phyloP scores from a whole-genome alignment of 53 echinoderm and acorn worm species.

The Mesocentrotus franciscanus region DNA sequence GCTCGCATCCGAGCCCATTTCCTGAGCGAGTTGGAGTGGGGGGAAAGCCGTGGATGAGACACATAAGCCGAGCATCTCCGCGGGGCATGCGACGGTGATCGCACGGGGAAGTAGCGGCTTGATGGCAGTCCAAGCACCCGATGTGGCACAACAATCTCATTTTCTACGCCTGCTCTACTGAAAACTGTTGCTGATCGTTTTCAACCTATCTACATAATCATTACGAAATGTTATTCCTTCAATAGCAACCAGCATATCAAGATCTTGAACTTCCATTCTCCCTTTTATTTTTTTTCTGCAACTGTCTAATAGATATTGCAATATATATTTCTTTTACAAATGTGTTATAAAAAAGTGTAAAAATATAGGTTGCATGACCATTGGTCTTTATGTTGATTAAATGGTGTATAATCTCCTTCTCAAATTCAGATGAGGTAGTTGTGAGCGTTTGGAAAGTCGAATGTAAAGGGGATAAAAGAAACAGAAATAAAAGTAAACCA shows the following conservation, averaged over 20 bases:
- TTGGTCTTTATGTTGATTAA: too few relatives aligned
- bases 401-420: too few relatives aligned
- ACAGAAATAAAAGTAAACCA: background rate
- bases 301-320: background rate
- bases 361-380: too few relatives aligned
- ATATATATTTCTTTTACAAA: too few relatives aligned
- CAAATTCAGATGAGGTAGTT: too few relatives aligned
- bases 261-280: background rate
- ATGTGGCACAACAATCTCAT: slow-evolving; percentile 16
- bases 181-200: slow-evolving; percentile 43
- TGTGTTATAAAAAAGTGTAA: too few relatives aligned
- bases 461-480: background rate
- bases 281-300: background rate
- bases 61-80: slow-evolving; percentile 56
- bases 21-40: slow-evolving; percentile 48
- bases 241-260: background rate
- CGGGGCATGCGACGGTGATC: slow-evolving; percentile 59
- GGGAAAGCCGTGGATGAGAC: slow-evolving; percentile 25
- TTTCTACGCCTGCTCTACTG: background rate
- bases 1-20: slow-evolving; percentile 53
- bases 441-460: too few relatives aligned
- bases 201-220: slow-evolving; percentile 21
- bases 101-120: slow-evolving; percentile 64
- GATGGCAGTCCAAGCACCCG: slow-evolving; percentile 39
- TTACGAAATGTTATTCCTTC: background rate